Base-by-base conservation (phyloP, 2,888 invertebrate species). In the Spodoptera picta region DNA sequence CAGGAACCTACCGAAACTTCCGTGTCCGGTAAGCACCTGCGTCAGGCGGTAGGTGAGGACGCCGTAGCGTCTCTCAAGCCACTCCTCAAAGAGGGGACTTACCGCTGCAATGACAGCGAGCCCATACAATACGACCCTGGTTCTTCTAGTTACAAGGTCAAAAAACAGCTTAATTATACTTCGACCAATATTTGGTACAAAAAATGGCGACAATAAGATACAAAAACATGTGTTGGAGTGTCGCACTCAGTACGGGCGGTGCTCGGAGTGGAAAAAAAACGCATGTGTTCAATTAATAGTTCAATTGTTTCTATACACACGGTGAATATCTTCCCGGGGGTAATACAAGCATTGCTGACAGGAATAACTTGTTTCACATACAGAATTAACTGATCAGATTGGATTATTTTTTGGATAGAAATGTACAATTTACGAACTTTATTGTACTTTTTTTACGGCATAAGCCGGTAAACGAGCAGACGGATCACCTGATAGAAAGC, bases 91-190 rank as follows among this genome's bases (percentile, higher is more conserved):
- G n/a, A n/a, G n/a, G n/a, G n/a, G n/a, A n/a, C n/a, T n/a, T n/a
- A n/a, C n/a, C n/a, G n/a, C n/a, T n/a, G n/a, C n/a, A n/a, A n/a
- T n/a, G n/a, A n/a, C n/a, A n/a, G n/a, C n/a, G n/a, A n/a, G n/a
- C n/a, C n/a, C n/a, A n/a, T n/a, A n/a, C n/a, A n/a, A n/a, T n/a
- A 62, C 50, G 58, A 41, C 50, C 60, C 51, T 63, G 62, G 56
- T 61, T 47, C 36, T 42, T 53, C 43, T 54, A 14, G 12, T 42
- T 42, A 56, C 73, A 72, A 74, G 73, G 75, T 75, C 61, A 55
- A 66, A 65, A 72, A 69, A 69, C 63, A 74, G 58, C 69, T 62
- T 63, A 63, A 65, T 71, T 61, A 71, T 71, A 51, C 41, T 24
- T 52, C 57, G 51, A 36, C 45, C 42, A 48, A 59, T 65, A 65